phyloP scores from a whole-genome alignment of 1,140 invertebrate genomes.

The Leptinotarsa lineolata region DNA sequence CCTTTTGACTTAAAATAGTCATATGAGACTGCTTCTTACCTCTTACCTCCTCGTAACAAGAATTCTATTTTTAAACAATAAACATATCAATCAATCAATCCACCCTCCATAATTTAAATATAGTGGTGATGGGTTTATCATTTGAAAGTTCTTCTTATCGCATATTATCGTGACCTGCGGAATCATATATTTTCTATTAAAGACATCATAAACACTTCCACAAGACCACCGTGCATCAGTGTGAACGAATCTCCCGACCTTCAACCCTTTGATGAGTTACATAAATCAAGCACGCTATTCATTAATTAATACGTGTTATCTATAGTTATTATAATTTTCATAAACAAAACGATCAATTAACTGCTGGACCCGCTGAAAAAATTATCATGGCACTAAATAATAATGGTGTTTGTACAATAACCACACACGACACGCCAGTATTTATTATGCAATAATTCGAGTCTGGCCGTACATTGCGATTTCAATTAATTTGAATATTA shows the following conservation, averaged over 20 bases:
- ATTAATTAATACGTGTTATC: not conserved
- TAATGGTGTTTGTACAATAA: not conserved
- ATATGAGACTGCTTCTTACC: no score
- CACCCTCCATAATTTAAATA: no score
- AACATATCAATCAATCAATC: no score
- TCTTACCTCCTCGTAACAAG: no score
- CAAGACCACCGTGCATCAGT: not conserved
- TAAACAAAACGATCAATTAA: not conserved
- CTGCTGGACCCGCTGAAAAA: not conserved
- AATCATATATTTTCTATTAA: no score
- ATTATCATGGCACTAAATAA: slow-evolving; percentile 1
- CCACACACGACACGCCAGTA: not conserved
- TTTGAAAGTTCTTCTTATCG: no score
- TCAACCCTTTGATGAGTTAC: not conserved
- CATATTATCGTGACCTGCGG: no score
- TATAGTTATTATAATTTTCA: not conserved
- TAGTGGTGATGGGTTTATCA: no score
- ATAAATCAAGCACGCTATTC: slow-evolving; percentile 1
- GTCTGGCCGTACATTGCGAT: slow-evolving; percentile 2
- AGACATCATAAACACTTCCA: no score
- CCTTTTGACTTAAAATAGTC: no score
- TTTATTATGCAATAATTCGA: slow-evolving; percentile 7
- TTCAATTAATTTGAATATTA: slow-evolving; percentile 6
- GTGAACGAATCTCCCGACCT: slow-evolving; percentile 2
- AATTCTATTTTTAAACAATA: no score